Base-by-base conservation (phyloP, 2,888 invertebrate species). In the Brachyopa scutellaris region DNA sequence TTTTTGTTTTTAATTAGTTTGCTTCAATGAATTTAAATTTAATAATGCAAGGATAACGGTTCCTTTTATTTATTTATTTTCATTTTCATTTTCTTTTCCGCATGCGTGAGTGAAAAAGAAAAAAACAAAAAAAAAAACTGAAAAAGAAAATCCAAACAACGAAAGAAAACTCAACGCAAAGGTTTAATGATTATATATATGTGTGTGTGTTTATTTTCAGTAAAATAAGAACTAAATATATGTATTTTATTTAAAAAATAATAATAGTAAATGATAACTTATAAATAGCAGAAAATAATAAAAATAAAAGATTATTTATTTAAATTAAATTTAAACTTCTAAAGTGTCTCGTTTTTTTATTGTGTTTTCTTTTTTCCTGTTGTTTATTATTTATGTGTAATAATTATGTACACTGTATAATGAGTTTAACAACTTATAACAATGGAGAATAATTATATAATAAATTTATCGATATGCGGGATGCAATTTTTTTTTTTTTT, bases 41-140 rank as follows among this genome's bases (percentile, higher is more conserved):
- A 73, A 67, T 62, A 73, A 83, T 83, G 83, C 83, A 83, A 83
- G 83, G 83, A 83, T 83, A 83, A 61, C 78, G 83, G 82, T 82
- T 82, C 82, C 82, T 77, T 53, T 67, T 51, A 36, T 13, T 26
- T 7, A 42, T 33, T 64, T 55, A 45, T 64, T 74, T 38, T 40
- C 21, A 8, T 55, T 55, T 53, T 21, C n/a, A n/a, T n/a, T n/a
- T n/a, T 57, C 23, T 62, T 26, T 57, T 69, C 76, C 42, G 67
- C 62, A 51, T 49, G 42, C 21, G 45, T 61, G 15, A 33, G 8
- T 29, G 21, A 45, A 26, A 67, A 29, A 55, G 11, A 31, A n/a
- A 47, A 8, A 47, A 29, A 23, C 2, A 26, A 2, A 29, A n/a
- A 13, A 2, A 33, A 19, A 19, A 2, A 6, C n/a, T 40, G 13